Percentiles rank a stretch among this genome's conserved stretches.
Conservation (phyloP, 2,797 vertebrate genomes). For the Dipus sagitta region DNA sequence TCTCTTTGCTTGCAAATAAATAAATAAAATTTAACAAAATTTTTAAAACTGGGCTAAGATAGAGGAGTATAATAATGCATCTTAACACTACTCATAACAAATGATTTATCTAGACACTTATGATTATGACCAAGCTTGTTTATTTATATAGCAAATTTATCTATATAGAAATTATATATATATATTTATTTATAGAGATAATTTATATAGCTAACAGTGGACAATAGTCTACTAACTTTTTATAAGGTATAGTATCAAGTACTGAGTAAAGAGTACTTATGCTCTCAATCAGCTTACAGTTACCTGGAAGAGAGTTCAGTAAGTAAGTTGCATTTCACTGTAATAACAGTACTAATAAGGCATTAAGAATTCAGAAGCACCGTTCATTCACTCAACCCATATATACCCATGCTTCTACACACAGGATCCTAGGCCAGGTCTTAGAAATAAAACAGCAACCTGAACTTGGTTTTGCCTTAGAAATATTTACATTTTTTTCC, state of each 20-base stretch:
- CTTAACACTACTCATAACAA: constrained; percentile 10
- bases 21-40: too few relatives aligned
- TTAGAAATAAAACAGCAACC: not conserved
- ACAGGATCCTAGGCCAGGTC: not conserved
- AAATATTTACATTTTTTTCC: not conserved
- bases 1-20: too few relatives aligned
- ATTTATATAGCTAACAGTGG: too few relatives aligned
- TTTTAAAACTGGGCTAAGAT: not conserved
- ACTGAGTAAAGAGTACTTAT: not conserved
- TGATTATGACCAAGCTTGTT: not conserved
- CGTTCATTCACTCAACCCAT: not conserved
- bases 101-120: not conserved
- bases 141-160: not conserved
- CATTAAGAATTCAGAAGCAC: not conserved
- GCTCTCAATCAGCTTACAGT: not conserved
- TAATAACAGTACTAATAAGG: not conserved
- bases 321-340: constrained; percentile 4
- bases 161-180: too few relatives aligned
- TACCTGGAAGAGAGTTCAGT: not conserved
- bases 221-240: not conserved
- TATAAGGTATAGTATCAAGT: not conserved
- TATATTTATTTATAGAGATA: too few relatives aligned
- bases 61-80: not conserved
- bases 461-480: constrained; percentile 49
- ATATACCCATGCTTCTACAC: constrained; percentile 16